Base-by-base conservation (phyloP, 2,113 vertebrate species). In the Enhydra lutris region DNA sequence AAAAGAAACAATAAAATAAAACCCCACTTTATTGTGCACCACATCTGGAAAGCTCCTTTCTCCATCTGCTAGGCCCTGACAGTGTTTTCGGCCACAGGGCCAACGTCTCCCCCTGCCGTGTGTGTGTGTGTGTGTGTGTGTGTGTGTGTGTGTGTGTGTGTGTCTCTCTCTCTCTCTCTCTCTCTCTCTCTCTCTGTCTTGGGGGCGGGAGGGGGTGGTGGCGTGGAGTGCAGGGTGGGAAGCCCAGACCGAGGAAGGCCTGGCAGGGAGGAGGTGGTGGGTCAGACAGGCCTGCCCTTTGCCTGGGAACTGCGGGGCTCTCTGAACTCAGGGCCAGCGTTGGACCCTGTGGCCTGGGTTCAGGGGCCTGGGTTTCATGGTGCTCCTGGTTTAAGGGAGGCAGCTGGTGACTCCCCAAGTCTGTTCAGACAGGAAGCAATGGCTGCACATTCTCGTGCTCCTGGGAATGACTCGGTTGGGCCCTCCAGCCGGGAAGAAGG, bases 41-140 rank as follows among this genome's bases (percentile, higher is more conserved):
- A 89, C 92, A 95, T 97, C 96, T 97, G 97, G 96, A 90, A 65
- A 69, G 91, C 59, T 34, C 92, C 94, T 55, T 57, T 29, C 67
- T 59, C 57, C 88, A 69, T 67, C 90, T 95, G 93, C 94, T 7
- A 5, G 96, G 85, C 63, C 86, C 71, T 82, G 93, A 81, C 39
- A 21, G 59, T 34, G 82, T 80, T 87, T 81, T 57, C 42, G 18
- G 11, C 55, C 79, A 83, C 95, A 78, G 74, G 93, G 92, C 82
- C 71, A 15, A 23, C 50, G 39, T 13, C 13, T 36, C 84, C 34
- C 63, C 26, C n/a, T 4, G 13, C n/a, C 13, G 13, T 59, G 57
- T 61, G 23, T 11, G 23, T 11, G 59, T 61, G 55, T 21, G 55
- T 57, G 55, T 8, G 20, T 57, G 55, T 21, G 57, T 59, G 57